These are phyloP conservation scores for Limnephilus marmoratus DNA, from an alignment of 2,888 invertebrate genomes.

Conservation along the genomic window DNA sequence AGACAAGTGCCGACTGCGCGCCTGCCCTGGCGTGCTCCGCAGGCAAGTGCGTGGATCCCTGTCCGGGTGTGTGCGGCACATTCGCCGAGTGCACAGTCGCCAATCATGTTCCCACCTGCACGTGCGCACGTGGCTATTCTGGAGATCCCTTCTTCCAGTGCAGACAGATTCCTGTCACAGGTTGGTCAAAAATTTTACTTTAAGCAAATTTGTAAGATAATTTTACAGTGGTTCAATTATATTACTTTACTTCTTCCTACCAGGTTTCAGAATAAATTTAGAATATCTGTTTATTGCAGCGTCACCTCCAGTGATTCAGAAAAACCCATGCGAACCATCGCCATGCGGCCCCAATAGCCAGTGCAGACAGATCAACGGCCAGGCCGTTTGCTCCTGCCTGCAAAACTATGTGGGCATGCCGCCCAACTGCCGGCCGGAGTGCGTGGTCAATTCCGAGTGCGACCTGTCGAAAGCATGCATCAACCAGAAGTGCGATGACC, in stretches of 20 bases:
- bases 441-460: constrained; percentile 92
- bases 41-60: constrained; percentile 91
- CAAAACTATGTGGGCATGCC: constrained; percentile 88
- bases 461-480: constrained; percentile 88
- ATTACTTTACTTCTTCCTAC: not conserved
- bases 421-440: constrained; percentile 89
- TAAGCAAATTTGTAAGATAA: not conserved
- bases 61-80: constrained; percentile 89
- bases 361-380: constrained; percentile 86
- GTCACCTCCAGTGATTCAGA: constrained; percentile 72
- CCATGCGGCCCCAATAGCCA: constrained; percentile 94
- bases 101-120: constrained; percentile 87
- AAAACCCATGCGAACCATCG: constrained; percentile 88
- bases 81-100: constrained; percentile 87
- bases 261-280: not conserved
- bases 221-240: not conserved
- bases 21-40: constrained; percentile 85
- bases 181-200: constrained; percentile 60
- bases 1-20: constrained; percentile 86
- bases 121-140: constrained; percentile 85
- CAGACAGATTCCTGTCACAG: constrained; percentile 71
- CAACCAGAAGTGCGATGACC: constrained; percentile 91
- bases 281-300: constrained; percentile 65
- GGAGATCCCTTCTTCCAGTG: constrained; percentile 91
- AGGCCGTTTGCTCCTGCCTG: constrained; percentile 91